Conservation (phyloP, 2,888 invertebrate genomes). For the Catocala nupta region DNA sequence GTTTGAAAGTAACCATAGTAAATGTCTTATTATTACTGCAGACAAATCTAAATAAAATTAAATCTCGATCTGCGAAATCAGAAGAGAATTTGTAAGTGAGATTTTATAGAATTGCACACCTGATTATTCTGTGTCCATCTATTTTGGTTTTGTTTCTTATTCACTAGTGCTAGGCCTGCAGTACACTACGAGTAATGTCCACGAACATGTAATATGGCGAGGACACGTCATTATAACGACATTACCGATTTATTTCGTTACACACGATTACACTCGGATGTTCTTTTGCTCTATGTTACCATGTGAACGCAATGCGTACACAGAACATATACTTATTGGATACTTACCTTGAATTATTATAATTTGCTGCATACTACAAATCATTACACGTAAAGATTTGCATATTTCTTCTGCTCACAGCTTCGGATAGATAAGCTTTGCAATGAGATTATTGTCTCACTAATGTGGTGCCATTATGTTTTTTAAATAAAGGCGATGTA, state of each 20-base stretch:
- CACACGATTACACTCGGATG: slow-evolving; percentile 54
- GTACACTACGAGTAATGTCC: slow-evolving; percentile 5
- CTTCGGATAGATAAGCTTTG: not conserved
- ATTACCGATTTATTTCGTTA: slow-evolving; percentile 73
- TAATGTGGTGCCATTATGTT: not conserved
- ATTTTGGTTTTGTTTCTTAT: too few species aligned
- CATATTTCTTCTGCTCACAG: not conserved
- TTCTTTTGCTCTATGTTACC: slow-evolving; percentile 28
- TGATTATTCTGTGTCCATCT: too few species aligned
- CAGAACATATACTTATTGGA: slow-evolving; percentile 22
- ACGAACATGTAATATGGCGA: slow-evolving; percentile 38
- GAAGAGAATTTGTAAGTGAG: too few species aligned
- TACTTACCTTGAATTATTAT: slow-evolving; percentile 33
- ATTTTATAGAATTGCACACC: too few species aligned
- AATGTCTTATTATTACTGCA: too few species aligned
- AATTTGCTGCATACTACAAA: slow-evolving; percentile 15
- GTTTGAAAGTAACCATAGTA: too few species aligned
- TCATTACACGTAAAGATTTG: slow-evolving; percentile 3
- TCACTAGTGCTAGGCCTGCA: not conserved
- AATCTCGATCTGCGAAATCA: too few species aligned
- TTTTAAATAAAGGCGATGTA: too few species aligned
- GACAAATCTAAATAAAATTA: too few species aligned
- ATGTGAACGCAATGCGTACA: slow-evolving; percentile 19
- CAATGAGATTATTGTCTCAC: not conserved
- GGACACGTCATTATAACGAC: slow-evolving; percentile 63